Conservation (phyloP, 2,888 invertebrate genomes). For the Euplagia quadripunctaria region DNA sequence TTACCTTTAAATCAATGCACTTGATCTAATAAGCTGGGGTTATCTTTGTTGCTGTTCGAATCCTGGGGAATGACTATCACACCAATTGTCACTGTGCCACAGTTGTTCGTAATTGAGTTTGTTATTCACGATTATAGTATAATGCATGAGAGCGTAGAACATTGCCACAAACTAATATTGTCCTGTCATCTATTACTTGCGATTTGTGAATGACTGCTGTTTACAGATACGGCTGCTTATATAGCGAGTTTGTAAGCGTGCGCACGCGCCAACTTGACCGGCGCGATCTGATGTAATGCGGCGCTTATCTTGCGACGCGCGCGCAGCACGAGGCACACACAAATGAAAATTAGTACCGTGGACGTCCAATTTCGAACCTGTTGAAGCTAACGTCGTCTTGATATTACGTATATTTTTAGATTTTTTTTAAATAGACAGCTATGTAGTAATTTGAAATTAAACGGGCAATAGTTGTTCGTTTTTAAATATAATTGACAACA, state of each 20-base stretch:
- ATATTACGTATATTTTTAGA: neutral
- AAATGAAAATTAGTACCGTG: neutral
- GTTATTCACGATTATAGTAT: slow-evolving; percentile 70
- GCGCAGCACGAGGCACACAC: slow-evolving; percentile 32
- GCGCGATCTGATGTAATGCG: slow-evolving; percentile 75
- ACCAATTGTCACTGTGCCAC: slow-evolving; percentile 86
- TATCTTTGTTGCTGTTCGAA: slow-evolving; percentile 84
- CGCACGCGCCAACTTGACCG: slow-evolving; percentile 27
- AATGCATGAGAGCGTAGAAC: slow-evolving; percentile 83
- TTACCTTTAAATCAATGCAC: slow-evolving; percentile 80
- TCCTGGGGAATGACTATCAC: slow-evolving; percentile 82
- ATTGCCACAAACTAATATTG: slow-evolving; percentile 83
- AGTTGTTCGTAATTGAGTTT: slow-evolving; percentile 80
- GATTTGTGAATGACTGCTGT: slow-evolving; percentile 76
- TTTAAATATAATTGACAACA: no score
- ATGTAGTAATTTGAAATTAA: no score
- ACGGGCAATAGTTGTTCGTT: no score
- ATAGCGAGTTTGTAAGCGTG: slow-evolving; percentile 73
- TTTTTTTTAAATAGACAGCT: no score
- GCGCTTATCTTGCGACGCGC: slow-evolving; percentile 72
- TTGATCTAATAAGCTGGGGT: slow-evolving; percentile 66
- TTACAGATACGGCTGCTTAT: slow-evolving; percentile 60
- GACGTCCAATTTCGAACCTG: neutral
- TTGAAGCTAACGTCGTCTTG: neutral
- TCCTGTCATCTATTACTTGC: slow-evolving; percentile 77